phyloP scores from a whole-genome alignment of 2,888 invertebrate genomes.

The Physocephala rufipes region DNA sequence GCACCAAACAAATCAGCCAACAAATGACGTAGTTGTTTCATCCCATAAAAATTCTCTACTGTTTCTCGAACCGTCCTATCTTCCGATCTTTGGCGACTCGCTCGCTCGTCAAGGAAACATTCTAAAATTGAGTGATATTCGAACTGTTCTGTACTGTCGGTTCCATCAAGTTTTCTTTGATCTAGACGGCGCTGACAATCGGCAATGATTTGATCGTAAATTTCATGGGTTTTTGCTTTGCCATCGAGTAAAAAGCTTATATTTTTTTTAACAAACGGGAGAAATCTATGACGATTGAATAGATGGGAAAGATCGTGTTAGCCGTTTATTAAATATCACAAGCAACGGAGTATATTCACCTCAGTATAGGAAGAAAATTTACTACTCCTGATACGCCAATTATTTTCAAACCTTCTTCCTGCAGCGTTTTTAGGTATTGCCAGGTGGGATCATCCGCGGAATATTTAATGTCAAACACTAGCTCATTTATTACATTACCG shows the following conservation, averaged over 20 bases:
- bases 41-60: constrained; percentile 68
- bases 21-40: constrained; percentile 77
- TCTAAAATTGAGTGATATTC: constrained; percentile 69
- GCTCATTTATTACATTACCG: constrained; percentile 79
- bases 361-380: constrained; percentile 84
- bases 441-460: constrained; percentile 76
- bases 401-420: constrained; percentile 84
- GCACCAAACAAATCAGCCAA: constrained; percentile 87
- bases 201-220: constrained; percentile 76
- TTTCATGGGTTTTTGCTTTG: constrained; percentile 75
- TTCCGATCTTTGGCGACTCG: constrained; percentile 57
- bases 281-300: constrained; percentile 48
- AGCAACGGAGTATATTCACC: constrained; percentile 65
- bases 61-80: constrained; percentile 39
- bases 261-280: constrained; percentile 71
- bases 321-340: not conserved
- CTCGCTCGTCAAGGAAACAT: constrained; percentile 73
- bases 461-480: constrained; percentile 82
- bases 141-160: not conserved
- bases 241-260: constrained; percentile 75
- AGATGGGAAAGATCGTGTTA: not conserved
- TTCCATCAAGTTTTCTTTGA: constrained; percentile 56
- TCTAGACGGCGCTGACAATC: constrained; percentile 65
- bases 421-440: constrained; percentile 78
- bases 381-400: constrained; percentile 84